Evolutionary conservation across 2,797 vertebrate genomes (phyloP), one percentile per base, ranked within the genome.

Genomic region (Halcyon leucocephala): DNA sequence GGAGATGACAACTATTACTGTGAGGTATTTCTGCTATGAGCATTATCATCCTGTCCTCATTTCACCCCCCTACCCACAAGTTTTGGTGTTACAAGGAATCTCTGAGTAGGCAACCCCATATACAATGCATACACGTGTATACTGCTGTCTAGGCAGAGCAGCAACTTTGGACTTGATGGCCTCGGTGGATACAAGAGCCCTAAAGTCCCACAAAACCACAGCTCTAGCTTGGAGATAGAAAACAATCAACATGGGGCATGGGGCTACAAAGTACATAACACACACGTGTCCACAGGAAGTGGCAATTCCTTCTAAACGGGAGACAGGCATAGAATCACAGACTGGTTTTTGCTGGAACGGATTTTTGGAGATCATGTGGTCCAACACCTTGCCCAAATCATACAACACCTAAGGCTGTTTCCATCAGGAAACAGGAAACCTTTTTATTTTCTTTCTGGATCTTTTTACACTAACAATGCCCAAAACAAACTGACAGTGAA

Each of bases 1-100:
- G 92, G 89, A 90, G 84, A 92, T 90, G 94, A 94, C 96, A 96
- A 16, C 48, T 89, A 16, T 89, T 93, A 67, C 94, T 90, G 84
- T 74, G 82, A 93, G 85, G 82, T 95, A 94, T 95, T 96, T 94
- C 79, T 92, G 82, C 76, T 89, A 57, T 54, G 83, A 84, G 39
- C 51, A 49, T 55, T 67, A 55, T 72, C 60, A 70, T 86, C 48
- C 44, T 80, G 81, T 80, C 94, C 92, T 96, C 35, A 39, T 69
- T 85, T 91, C 69, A 89, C 46, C 42, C 54, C 20, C 14, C 3
- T 7, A 3, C 22, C 14, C 31, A 4, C 57, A 52, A 25, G 9
- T 52, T 77, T 82, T n/a, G 51, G 21, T 81, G 33, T 81, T 86
- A 67, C 7, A 42, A 76, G 86, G 28, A 41, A 24, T 64, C 33